Percentiles rank a stretch among this genome's conserved stretches.
Conservation (phyloP, 1,140 invertebrate genomes). For the Eriosoma lanigerum region DNA sequence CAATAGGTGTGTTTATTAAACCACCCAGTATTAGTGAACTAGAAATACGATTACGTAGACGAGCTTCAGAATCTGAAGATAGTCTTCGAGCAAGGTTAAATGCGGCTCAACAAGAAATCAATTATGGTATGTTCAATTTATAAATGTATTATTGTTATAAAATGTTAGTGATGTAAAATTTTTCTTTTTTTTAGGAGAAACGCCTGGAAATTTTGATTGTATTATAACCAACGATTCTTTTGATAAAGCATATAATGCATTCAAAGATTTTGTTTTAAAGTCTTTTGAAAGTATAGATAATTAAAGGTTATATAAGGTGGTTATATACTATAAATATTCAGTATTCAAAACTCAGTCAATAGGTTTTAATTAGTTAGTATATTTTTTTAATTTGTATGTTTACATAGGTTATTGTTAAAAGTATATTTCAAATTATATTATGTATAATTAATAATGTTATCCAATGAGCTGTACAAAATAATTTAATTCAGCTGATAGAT, state of each 20-base stretch:
- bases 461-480: background rate
- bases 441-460: background rate
- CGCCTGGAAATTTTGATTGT: conserved; percentile 83
- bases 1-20: conserved; percentile 88
- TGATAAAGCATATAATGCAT: conserved; percentile 80
- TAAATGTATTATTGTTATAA: too few relatives aligned
- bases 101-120: conserved; percentile 75
- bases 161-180: background rate
- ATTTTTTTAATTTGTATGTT: conserved; percentile 9
- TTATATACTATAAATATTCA: conserved; percentile 16
- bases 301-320: background rate
- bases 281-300: conserved; percentile 57
- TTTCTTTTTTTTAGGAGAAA: conserved; percentile 63
- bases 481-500: background rate
- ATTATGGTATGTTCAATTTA: conserved; percentile 67
- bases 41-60: conserved; percentile 72
- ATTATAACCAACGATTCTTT: conserved; percentile 90
- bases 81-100: conserved; percentile 74
- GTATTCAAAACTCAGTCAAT: conserved; percentile 39
- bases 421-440: conserved; percentile 8
- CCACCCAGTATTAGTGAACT: conserved; percentile 83
- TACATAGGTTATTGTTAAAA: background rate
- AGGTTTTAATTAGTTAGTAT: conserved; percentile 24
- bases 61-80: conserved; percentile 90
- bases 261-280: conserved; percentile 69